These are phyloP conservation scores for Ambastaia sidthimunki DNA, from an alignment of 2,797 vertebrate genomes.

Conservation along the genomic window DNA sequence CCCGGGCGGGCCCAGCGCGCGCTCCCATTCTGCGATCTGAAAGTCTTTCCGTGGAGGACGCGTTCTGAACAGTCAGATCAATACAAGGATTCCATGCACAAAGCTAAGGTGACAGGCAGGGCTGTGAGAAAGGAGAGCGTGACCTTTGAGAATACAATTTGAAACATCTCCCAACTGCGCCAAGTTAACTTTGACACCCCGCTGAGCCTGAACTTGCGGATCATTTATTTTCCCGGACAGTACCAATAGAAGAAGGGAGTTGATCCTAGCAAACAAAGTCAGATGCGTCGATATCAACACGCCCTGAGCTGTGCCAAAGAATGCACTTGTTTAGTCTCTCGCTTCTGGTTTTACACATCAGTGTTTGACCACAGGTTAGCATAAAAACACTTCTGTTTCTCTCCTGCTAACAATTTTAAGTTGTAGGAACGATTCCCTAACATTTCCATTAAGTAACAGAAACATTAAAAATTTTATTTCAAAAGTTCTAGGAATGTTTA, in stretches of 20 bases:
- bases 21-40: conserved; percentile 68
- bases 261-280: conserved; percentile 63
- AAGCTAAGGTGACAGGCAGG: conserved; percentile 77
- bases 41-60: conserved; percentile 68
- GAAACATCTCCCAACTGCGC: conserved; percentile 72
- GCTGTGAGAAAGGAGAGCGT: conserved; percentile 75
- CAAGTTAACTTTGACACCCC: conserved; percentile 77
- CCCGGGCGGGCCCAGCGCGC: conserved; percentile 60
- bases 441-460: too few relatives aligned
- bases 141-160: conserved; percentile 83
- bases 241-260: conserved; percentile 72
- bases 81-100: conserved; percentile 75
- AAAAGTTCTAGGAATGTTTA: too few relatives aligned
- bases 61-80: conserved; percentile 73
- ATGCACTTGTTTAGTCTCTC: conserved; percentile 54
- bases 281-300: conserved; percentile 67
- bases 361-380: conserved; percentile 56
- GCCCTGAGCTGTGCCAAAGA: conserved; percentile 59
- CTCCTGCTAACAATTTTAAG: not conserved
- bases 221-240: conserved; percentile 81
- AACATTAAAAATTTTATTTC: too few relatives aligned
- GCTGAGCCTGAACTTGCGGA: conserved; percentile 71
- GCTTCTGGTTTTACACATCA: conserved; percentile 61
- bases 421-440: too few relatives aligned
- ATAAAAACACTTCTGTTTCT: conserved; percentile 51